Evolutionary conservation across 2,113 vertebrate species (phyloP).

Genomic region (human): DNA sequence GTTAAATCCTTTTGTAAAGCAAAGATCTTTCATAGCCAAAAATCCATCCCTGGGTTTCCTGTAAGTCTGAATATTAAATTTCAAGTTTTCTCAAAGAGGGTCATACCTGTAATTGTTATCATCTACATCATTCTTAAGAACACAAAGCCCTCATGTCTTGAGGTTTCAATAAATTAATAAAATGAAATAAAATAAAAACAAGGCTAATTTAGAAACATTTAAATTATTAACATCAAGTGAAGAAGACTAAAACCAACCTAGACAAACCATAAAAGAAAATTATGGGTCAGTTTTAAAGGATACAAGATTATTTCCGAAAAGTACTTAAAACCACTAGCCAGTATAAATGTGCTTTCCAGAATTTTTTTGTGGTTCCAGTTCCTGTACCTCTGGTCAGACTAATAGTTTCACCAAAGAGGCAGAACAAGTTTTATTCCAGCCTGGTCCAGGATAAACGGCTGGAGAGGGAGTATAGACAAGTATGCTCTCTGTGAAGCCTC

Average conservation of each 20-base stretch:
- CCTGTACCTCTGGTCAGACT: slow-evolving; percentile 24
- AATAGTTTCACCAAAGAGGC: slow-evolving; percentile 27
- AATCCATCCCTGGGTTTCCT: background rate
- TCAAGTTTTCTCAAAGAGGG: background rate
- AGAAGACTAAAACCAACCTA: slow-evolving; percentile 34
- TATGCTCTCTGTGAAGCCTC: background rate
- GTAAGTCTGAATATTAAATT: background rate
- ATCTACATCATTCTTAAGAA: background rate
- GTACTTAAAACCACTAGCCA: slow-evolving; percentile 41
- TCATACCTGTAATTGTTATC: background rate
- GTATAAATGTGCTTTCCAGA: slow-evolving; percentile 30
- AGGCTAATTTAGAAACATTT: slow-evolving; percentile 37
- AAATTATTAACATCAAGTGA: background rate
- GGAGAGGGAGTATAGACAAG: background rate
- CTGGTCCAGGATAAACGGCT: background rate
- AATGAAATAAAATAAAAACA: background rate
- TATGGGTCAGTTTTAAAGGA: background rate
- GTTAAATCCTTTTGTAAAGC: background rate
- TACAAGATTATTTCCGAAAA: slow-evolving; percentile 38
- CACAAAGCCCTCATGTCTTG: background rate
- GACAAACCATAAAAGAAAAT: slow-evolving; percentile 15
- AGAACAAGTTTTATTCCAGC: background rate
- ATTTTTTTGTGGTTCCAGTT: slow-evolving; percentile 33
- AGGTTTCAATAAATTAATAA: background rate
- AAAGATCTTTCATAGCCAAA: background rate